Base-by-base conservation (phyloP, 2,797 vertebrate species). In the Argya squamiceps region DNA sequence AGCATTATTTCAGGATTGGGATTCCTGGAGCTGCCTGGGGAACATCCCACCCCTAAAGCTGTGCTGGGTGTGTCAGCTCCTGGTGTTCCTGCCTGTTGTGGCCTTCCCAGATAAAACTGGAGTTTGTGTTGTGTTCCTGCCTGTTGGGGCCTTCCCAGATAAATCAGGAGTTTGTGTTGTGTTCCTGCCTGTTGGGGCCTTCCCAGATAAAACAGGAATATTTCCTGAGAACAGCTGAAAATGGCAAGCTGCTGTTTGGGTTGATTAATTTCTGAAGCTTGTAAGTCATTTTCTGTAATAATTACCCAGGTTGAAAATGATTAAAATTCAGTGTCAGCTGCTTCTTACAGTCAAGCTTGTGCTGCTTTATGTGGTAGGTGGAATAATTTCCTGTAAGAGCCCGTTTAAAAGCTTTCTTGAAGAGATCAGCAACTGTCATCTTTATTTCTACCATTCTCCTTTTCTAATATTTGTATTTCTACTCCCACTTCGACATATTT, bases 341-440 rank as follows among this genome's bases (percentile, higher is more conserved):
- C 77, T 87, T 49, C 74, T 82, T 27, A 13, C 3, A 87, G 77
- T 49, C 58, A 37, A 10, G 29, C 69, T 78, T 89, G 37, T 70
- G 69, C 62, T 81, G 46, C 47, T 92, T 87, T 41, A 52, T 75
- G 50, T 46, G 67, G 87, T 92, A 96, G 91, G 89, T 91, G 91
- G 91, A 96, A 91, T 92, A 81, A 81, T 84, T 91, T 88, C 49
- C 78, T 84, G 52, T 44, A 44, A 78, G 86, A 83, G 29, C 83
- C 60, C n/a, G 14, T 76, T 88, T 69, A 70, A 93, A 93, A 86
- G 37, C 62, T 68, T 81, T 78, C 62, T 71, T 49, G 34, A 63
- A 27, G 74, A 91, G 49, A 86, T 89, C 60, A 89, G 69, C 4
- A 27, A 47, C 93, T 92, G 63, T 50, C 9, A 9, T 76, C 60